phyloP scores from a whole-genome alignment of 2,888 invertebrate species.

The Cryptosula pallasiana region DNA sequence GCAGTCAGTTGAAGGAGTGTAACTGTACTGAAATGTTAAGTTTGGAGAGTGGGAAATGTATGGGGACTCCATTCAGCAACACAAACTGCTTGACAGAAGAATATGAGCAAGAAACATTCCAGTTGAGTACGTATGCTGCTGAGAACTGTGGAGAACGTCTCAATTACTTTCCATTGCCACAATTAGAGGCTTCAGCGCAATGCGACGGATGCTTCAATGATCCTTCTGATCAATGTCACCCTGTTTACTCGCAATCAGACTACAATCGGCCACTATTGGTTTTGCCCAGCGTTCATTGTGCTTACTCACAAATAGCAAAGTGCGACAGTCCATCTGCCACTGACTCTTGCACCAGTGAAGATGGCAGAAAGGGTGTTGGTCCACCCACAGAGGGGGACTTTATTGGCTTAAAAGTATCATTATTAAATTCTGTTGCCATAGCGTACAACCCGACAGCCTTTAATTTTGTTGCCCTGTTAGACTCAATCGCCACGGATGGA shows the following conservation, averaged over 20 bases:
- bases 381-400: not conserved
- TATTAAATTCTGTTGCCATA: not conserved
- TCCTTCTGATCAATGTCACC: too few species aligned
- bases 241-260: too few species aligned
- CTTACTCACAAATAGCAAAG: not conserved
- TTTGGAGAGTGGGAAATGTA: not conserved
- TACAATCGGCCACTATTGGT: too few species aligned
- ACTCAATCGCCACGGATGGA: not conserved
- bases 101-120: not conserved
- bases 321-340: not conserved
- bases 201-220: too few species aligned
- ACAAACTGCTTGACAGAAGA: not conserved
- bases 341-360: not conserved
- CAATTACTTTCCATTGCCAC: not conserved
- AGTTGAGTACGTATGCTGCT: not conserved
- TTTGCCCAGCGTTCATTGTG: not conserved
- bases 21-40: not conserved
- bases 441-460: not conserved
- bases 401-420: not conserved
- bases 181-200: too few species aligned
- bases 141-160: not conserved
- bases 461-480: not conserved
- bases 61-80: not conserved
- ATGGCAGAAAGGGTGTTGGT: not conserved
- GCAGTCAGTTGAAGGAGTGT: not conserved